phyloP scores from a whole-genome alignment of 2,797 vertebrate genomes.

The Momotus momota region DNA sequence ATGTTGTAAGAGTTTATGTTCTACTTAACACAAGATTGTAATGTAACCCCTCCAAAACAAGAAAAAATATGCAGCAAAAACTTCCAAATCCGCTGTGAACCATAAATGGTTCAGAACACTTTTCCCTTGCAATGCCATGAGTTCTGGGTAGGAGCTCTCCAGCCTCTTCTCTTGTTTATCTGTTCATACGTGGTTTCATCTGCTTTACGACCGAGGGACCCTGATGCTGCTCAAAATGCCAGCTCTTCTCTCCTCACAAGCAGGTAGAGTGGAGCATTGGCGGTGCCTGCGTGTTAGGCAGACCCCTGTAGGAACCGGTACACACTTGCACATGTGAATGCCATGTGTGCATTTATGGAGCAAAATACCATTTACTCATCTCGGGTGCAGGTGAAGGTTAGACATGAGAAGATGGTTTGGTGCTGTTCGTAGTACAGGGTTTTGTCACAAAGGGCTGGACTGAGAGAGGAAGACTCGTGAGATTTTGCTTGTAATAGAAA shows the following conservation, averaged over 20 bases:
- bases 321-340: neutral
- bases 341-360: neutral
- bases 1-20: constrained; percentile 77
- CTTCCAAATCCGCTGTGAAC: neutral
- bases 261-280: neutral
- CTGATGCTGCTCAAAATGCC: neutral
- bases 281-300: neutral
- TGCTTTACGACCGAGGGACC: neutral
- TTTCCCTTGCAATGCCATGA: neutral
- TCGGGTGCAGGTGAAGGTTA: neutral
- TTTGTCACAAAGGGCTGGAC: neutral
- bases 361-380: neutral
- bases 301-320: neutral
- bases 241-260: neutral
- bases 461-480: neutral
- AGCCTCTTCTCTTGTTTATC: neutral
- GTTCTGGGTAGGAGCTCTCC: neutral
- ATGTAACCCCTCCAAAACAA: constrained; percentile 21
- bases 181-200: neutral
- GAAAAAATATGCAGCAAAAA: neutral
- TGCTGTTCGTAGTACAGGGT: neutral
- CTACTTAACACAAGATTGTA: constrained; percentile 45
- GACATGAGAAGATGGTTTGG: neutral
- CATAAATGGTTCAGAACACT: neutral
- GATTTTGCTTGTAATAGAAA: neutral